These are phyloP conservation scores for Phaetusa simplex DNA, from an alignment of 2,113 vertebrate species.

Conservation along the genomic window DNA sequence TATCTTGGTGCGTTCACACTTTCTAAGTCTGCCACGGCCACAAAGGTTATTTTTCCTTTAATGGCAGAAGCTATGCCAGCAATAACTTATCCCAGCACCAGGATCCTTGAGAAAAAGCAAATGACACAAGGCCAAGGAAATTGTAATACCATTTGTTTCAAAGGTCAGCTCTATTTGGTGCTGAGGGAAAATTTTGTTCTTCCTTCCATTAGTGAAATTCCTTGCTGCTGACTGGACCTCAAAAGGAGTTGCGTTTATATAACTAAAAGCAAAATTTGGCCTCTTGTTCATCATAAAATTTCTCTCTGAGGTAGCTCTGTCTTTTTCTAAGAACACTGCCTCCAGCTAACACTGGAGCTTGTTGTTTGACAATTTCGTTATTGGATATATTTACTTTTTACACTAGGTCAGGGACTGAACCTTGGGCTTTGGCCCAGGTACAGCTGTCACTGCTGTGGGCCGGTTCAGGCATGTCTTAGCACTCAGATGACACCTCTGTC, in stretches of 20 bases:
- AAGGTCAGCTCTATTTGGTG: conserved; percentile 22
- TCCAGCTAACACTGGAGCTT: not conserved
- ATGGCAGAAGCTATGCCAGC: not conserved
- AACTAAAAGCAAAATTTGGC: not conserved
- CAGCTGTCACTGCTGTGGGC: not conserved
- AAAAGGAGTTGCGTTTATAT: not conserved
- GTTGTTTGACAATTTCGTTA: not conserved
- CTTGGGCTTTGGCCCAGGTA: not conserved
- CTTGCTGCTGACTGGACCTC: not conserved
- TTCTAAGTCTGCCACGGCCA: not conserved
- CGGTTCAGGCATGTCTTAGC: not conserved
- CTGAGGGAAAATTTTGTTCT: not conserved
- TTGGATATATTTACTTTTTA: not conserved
- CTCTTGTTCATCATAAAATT: not conserved
- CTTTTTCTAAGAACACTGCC: not conserved
- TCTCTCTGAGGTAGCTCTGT: not conserved
- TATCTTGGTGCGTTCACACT: not conserved
- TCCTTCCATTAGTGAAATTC: conserved; percentile 12
- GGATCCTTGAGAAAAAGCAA: not conserved
- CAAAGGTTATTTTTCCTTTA: not conserved
- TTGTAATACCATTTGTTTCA: conserved; percentile 14
- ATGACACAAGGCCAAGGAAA: conserved; percentile 16
- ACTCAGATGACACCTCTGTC: not conserved
- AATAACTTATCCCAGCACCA: not conserved
- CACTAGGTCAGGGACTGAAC: not conserved